Base-by-base conservation (phyloP, 2,888 invertebrate species). In the Idaea straminata region DNA sequence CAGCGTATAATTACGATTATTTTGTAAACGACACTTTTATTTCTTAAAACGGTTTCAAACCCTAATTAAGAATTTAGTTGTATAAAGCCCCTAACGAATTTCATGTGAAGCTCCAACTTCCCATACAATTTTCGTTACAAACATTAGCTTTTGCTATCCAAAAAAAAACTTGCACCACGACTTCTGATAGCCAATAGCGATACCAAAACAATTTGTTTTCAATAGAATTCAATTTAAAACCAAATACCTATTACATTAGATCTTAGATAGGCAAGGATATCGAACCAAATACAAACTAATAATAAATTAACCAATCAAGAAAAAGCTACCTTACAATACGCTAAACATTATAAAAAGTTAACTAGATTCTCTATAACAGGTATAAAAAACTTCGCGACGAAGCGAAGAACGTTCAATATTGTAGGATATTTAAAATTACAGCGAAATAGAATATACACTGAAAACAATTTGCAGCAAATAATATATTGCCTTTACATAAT, bases 331-430 rank as follows among this genome's bases (percentile, higher is more conserved):
- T 4, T 47, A 47, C 47, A 47, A 47, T 47, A 47, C 47, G 47
- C 47, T 47, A 47, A 47, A 47, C 13, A 47, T 25, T 47, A 47
- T 7, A 47, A 47, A 47, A 47, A 47, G 10, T 47, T 47, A 47
- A 47, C 61, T 61, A 61, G 47, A 47, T 47, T 47, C 47, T 25
- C 5, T 47, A 47, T 47, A 47, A 47, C 10, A 3, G 47, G 47
- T 61, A 25, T 35, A 36, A 36, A 36, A 15, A 35, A 61, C 47
- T 47, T 47, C 57, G 57, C 57, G 64, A 62, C 59, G 77, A 76
- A 67, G 78, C 78, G 87, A 86, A 87, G 85, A 85, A 85, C 47
- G 10, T 47, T 47, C 47, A 47, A 47, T 47, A 7, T 47, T 7
- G 47, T 47, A 47, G 4, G 5, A 47, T 13, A 47, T 47, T 47